These are phyloP conservation scores for Volucella inflata DNA, from an alignment of 2,888 invertebrate species.

Conservation along the genomic window DNA sequence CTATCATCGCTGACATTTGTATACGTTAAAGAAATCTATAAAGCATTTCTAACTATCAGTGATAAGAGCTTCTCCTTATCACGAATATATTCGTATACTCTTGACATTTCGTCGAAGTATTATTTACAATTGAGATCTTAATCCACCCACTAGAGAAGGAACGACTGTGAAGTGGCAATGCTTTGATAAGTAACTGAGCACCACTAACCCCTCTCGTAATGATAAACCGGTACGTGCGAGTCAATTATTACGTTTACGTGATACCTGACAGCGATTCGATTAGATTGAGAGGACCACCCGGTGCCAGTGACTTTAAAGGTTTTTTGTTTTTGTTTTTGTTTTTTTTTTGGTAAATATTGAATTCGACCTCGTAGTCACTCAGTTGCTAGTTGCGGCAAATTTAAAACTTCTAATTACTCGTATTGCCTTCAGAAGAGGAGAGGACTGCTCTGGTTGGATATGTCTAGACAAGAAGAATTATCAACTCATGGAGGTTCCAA, in stretches of 20 bases:
- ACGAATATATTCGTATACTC: slow-evolving; percentile 10
- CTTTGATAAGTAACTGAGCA: slow-evolving; percentile 11
- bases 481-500: slow-evolving; percentile 15
- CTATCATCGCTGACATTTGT: too few relatives aligned
- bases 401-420: slow-evolving; percentile 28
- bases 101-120: slow-evolving; percentile 26
- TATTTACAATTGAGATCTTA: slow-evolving; percentile 41
- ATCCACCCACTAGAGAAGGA: slow-evolving; percentile 24
- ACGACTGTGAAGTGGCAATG: slow-evolving; percentile 27
- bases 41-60: too few relatives aligned
- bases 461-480: slow-evolving; percentile 64
- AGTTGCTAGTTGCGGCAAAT: slow-evolving; percentile 34
- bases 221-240: slow-evolving; percentile 70
- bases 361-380: slow-evolving; percentile 25
- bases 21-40: too few relatives aligned
- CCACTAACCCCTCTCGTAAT: slow-evolving; percentile 54
- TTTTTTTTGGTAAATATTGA: slow-evolving; percentile 16
- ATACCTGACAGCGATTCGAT: slow-evolving; percentile 54
- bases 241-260: slow-evolving; percentile 71
- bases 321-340: not conserved
- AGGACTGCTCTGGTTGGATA: slow-evolving; percentile 16
- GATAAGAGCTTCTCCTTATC: slow-evolving; percentile 18
- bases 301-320: slow-evolving; percentile 47
- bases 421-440: not conserved
- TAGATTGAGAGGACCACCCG: slow-evolving; percentile 50